Percentiles rank a stretch among this genome's conserved stretches.
phyloP scores from a whole-genome alignment of 35 echinoderm and acorn worm genomes.

The Apostichopus parvimensis region DNA sequence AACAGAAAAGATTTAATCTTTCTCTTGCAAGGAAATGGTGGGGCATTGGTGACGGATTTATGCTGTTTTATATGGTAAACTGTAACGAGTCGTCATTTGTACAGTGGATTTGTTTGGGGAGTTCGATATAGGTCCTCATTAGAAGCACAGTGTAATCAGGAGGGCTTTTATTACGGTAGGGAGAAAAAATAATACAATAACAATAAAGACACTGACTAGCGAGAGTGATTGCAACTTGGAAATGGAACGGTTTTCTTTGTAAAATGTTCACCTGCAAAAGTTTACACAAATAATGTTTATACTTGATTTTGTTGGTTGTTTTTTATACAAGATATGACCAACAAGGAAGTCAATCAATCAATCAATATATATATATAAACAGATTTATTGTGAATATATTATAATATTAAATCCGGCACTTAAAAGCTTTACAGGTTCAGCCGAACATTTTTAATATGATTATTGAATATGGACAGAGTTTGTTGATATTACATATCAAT shows the following conservation, averaged over 20 bases:
- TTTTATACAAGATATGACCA: neutral
- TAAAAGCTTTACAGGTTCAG: too few species aligned
- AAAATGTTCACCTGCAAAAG: neutral
- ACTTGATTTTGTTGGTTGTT: neutral
- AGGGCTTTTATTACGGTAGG: neutral
- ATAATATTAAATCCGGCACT: too few species aligned
- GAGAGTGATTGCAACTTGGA: neutral
- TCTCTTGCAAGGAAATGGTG: neutral
- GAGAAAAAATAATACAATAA: neutral
- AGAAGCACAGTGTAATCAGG: constrained; percentile 8
- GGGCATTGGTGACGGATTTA: constrained; percentile 33
- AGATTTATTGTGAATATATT: too few species aligned
- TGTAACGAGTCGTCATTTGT: constrained; percentile 3
- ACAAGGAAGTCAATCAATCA: too few species aligned
- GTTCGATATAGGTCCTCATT: neutral
- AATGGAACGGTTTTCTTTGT: neutral
- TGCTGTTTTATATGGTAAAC: neutral
- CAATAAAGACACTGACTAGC: neutral
- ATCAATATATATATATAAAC: too few species aligned
- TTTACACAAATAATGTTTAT: neutral
- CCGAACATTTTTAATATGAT: too few species aligned
- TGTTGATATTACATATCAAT: too few species aligned
- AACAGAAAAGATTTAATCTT: constrained; percentile 34
- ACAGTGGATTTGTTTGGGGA: neutral
- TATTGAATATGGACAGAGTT: too few species aligned